Base-by-base conservation (phyloP, 2,888 invertebrate genomes). In the Eucriotettix oculatus region DNA sequence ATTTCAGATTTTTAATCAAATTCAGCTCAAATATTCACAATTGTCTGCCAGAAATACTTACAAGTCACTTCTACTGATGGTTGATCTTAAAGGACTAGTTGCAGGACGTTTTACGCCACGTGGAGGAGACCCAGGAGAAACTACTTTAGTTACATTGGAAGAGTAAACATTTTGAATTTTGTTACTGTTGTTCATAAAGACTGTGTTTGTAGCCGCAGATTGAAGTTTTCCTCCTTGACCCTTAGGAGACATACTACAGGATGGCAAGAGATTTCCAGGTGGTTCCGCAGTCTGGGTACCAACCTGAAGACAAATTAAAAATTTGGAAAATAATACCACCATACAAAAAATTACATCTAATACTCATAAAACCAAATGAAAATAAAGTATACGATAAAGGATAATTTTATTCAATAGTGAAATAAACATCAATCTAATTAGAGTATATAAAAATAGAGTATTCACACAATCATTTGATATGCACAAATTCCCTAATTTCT, bases 21-120 rank as follows among this genome's bases (percentile, higher is more conserved):
- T 16, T n/a, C 52, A 52, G n/a, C 5, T 16, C 1, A n/a, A 52
- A 16, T 52, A 29, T 29, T 29, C 3, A 29, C 29, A 29, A 29
- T 29, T 29, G 7, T 29, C 3, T 5, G 2, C 3, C 29, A 29
- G 29, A 43, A 54, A 11, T 16, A 72, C 73, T 70, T 67, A 74
- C 72, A 73, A 66, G 62, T 74, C 73, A 61, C 69, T 67, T 53
- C 73, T 70, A 66, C 72, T 74, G 55, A 72, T 67, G 17, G 58
- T 62, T 11, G 63, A 60, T 48, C 62, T 48, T 16, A 60, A 17
- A n/a, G 63, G 63, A 54, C 63, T 63, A n/a, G 58, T 61, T n/a
- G 58, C 56, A 43, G 71, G 70, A 61, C 75, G 69, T 60, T 75
- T 75, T 40, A 73, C 65, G 12, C 71, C 74, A 60, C 73, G 70